A percentile compares a stretch with the other conserved stretches of the same genome.
Conservation (phyloP, 2,797 vertebrate genomes). For the Sciurus vulgaris region DNA sequence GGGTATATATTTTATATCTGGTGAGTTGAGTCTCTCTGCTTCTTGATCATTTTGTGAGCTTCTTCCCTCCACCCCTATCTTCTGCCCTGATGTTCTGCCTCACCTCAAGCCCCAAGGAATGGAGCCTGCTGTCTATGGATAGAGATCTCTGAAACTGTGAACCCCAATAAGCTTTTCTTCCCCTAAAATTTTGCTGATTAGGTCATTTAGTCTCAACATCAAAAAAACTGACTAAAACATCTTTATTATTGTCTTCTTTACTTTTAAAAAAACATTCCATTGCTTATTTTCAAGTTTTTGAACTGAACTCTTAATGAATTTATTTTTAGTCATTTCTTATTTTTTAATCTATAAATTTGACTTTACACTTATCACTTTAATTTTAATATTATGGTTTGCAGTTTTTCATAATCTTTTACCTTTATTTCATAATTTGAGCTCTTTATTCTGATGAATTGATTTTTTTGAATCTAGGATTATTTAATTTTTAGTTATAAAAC, state of each 20-base stretch:
- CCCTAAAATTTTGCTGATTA: too few species aligned
- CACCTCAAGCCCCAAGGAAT: too few species aligned
- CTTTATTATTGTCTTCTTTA: background rate
- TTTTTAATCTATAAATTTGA: background rate
- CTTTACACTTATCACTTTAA: background rate
- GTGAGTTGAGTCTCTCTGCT: too few species aligned
- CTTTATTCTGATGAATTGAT: background rate
- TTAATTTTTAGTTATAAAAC: background rate
- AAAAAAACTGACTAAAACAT: too few species aligned
- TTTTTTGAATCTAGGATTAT: background rate
- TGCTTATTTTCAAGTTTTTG: conserved; percentile 4
- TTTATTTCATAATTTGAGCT: background rate
- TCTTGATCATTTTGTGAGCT: too few species aligned
- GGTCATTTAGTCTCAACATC: too few species aligned
- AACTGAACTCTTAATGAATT: background rate
- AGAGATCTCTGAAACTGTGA: too few species aligned
- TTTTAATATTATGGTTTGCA: background rate
- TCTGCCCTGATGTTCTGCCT: too few species aligned
- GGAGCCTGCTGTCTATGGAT: too few species aligned
- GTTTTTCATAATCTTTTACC: background rate
- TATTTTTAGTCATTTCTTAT: background rate
- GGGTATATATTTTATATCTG: too few species aligned
- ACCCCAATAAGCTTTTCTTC: too few species aligned
- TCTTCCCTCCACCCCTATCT: too few species aligned
- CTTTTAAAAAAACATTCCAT: background rate